Evolutionary conservation across 2,113 vertebrate species (phyloP).

Genomic region (Monarcha castaneiventris): DNA sequence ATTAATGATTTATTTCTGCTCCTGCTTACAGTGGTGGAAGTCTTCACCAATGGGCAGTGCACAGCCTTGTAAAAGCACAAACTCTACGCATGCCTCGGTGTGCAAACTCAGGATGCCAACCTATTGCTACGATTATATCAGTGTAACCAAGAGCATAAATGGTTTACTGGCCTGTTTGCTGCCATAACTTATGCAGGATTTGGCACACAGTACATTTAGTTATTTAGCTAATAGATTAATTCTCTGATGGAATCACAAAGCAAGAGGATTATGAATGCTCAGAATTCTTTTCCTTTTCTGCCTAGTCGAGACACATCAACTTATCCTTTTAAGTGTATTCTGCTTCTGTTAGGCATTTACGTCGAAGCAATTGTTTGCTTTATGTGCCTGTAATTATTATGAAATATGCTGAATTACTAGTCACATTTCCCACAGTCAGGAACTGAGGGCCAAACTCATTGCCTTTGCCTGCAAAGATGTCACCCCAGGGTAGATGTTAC

Average conservation of each 20-base stretch:
- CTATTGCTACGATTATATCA: neutral
- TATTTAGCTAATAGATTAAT: constrained; percentile 46
- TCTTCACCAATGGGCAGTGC: neutral
- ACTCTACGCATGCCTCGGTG: neutral
- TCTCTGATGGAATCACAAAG: neutral
- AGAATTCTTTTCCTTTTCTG: neutral
- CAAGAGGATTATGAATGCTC: neutral
- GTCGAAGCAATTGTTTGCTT: constrained; percentile 25
- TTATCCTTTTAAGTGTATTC: constrained; percentile 8
- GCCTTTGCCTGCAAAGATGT: neutral
- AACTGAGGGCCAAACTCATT: neutral
- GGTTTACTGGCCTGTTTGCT: neutral
- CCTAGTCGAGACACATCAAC: neutral
- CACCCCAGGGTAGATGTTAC: neutral
- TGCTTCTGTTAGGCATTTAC: neutral
- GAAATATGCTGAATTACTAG: neutral
- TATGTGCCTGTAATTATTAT: neutral
- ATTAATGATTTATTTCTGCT: neutral
- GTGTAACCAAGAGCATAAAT: neutral
- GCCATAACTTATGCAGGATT: neutral
- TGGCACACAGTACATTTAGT: neutral
- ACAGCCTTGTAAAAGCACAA: neutral
- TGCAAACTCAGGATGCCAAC: neutral
- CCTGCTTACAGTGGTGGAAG: neutral
- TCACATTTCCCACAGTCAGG: neutral